Evolutionary conservation across 92 coral and sea anemone species (phyloP).

Genomic region (Bergia sp.): DNA sequence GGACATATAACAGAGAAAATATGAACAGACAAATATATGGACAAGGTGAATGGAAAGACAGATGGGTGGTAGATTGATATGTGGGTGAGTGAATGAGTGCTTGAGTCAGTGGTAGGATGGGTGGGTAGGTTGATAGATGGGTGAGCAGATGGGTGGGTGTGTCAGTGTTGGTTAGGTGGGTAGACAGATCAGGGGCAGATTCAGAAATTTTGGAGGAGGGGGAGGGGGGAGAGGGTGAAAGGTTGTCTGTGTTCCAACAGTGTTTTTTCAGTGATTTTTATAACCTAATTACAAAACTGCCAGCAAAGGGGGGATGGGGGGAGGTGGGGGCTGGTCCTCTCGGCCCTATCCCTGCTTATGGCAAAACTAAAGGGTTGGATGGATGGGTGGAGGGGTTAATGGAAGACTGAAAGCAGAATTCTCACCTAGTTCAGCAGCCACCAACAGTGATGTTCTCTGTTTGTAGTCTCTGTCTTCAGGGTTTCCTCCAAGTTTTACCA

Average conservation of each 20-base stretch:
- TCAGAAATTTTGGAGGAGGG: too few species aligned
- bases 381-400: background rate
- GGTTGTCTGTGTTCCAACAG: too few species aligned
- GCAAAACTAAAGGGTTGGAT: background rate
- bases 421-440: constrained; percentile 96
- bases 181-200: background rate
- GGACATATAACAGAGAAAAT: background rate
- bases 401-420: background rate
- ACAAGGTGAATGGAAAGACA: too few species aligned
- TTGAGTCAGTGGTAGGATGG: background rate
- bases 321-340: too few species aligned
- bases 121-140: background rate
- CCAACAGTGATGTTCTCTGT: constrained; percentile 90
- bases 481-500: constrained; percentile 87
- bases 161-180: background rate
- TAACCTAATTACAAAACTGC: too few species aligned
- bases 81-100: background rate
- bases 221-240: background rate
- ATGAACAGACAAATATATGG: too few species aligned
- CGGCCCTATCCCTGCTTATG: too few species aligned
- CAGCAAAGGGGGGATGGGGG: too few species aligned
- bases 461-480: constrained; percentile 85
- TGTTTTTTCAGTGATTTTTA: too few species aligned
- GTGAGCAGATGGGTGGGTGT: background rate
- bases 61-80: too few species aligned